These are phyloP conservation scores for Stenotaenia linearis DNA, from an alignment of 2,888 invertebrate species.

Conservation along the genomic window DNA sequence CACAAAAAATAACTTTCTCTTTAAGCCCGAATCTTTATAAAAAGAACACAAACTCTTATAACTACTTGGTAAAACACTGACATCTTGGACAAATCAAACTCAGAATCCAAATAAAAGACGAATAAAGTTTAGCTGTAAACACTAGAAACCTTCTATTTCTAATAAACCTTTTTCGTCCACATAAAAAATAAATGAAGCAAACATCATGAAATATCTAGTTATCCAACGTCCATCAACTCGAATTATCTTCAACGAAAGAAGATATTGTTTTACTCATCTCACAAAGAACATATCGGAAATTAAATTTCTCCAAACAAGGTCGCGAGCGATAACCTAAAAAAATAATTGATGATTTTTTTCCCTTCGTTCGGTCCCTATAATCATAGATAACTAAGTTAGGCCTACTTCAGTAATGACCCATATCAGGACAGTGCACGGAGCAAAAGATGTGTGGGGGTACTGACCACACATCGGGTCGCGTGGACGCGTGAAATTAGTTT, in stretches of 20 bases:
- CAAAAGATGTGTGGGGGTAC: neutral
- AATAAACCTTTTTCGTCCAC: neutral
- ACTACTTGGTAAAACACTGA: neutral
- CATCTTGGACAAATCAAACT: neutral
- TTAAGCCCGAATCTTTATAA: neutral
- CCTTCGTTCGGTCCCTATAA: neutral
- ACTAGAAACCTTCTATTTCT: too few species aligned
- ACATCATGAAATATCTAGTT: neutral
- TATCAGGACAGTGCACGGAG: neutral
- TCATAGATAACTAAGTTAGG: neutral
- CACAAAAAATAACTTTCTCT: neutral
- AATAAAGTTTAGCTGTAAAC: neutral
- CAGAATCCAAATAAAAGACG: neutral
- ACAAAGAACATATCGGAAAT: neutral
- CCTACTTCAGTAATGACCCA: neutral
- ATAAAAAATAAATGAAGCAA: neutral
- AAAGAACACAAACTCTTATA: neutral
- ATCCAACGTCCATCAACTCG: neutral
- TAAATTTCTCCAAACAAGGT: neutral
- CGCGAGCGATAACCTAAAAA: neutral
- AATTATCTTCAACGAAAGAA: neutral
- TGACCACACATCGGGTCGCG: neutral
- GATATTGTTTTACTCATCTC: neutral
- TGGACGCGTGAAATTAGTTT: conserved; percentile 15
- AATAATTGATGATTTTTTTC: neutral